phyloP scores from a whole-genome alignment of 1,140 invertebrate species.

The Pentalonia nigronervosa region DNA sequence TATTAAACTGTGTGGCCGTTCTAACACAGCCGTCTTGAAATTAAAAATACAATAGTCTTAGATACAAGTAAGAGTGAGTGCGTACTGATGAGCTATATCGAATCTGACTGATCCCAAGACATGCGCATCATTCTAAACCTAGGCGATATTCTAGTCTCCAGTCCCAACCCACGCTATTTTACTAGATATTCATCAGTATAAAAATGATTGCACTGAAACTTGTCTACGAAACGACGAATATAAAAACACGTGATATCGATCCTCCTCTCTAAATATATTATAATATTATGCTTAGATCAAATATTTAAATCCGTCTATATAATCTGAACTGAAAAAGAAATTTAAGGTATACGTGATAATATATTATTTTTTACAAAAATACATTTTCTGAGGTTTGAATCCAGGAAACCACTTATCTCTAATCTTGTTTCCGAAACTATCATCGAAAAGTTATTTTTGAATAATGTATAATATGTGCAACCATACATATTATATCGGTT shows the following conservation, averaged over 20 bases:
- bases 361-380: neutral
- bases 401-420: neutral
- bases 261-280: neutral
- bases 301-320: neutral
- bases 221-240: neutral
- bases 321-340: neutral
- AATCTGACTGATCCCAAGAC: neutral
- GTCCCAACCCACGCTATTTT: too few relatives aligned
- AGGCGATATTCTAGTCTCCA: too few relatives aligned
- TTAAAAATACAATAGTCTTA: too few relatives aligned
- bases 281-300: neutral
- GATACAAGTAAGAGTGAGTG: too few relatives aligned
- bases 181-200: neutral
- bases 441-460: constrained; percentile 17
- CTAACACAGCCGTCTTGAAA: too few relatives aligned
- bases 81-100: neutral
- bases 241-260: neutral
- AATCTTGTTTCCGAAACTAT: constrained; percentile 10
- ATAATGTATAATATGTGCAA: neutral
- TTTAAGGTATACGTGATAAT: neutral
- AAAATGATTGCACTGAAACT: neutral
- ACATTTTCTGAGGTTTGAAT: neutral
- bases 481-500: constrained; percentile 11
- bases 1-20: too few relatives aligned
- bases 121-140: too few relatives aligned